Base-by-base conservation (phyloP, 1,140 invertebrate species). In the Lucilia sericata region DNA sequence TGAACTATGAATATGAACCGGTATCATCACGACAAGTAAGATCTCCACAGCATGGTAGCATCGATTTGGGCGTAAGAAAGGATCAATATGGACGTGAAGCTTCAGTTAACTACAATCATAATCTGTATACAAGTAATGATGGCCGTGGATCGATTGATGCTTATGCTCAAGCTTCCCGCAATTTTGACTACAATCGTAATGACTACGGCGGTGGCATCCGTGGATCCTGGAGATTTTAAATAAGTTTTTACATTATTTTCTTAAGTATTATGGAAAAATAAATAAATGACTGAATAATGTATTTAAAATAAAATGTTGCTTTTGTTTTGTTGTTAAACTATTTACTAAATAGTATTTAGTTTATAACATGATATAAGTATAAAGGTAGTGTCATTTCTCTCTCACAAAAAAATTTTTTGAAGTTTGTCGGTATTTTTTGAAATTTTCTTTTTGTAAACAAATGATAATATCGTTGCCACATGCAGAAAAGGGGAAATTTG, bases 161-260 rank as follows among this genome's bases (percentile, higher is more conserved):
- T 84, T 89, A 89, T 74, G 88, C 88, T n/a, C 88, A 89, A 84
- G 88, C 86, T 36, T 85, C 83, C 25, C 76, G 87, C 0, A 88
- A 89, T 34, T 86, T 89, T 12, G 87, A 89, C 74, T 17, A 74
- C 5, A 89, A 89, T 78, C 88, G 86, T 21, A 89, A 89, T 60
- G 21, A 87, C 84, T 86, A 83, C 34, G 86, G 85, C n/a, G 80
- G 80, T 82, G 80, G 80, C 21, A 60, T 82, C 14, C 86, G 84
- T 2, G 88, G 84, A 30, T 42, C n/a, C 7, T 88, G 86, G 84
- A 80, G 78, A 17, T 89, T 89, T 78, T 89, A 86, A 86, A 51
- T 74, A 30, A 30, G 25, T 30, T 30, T 30, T 34, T 21, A 2
- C 8, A 21, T 14, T 17, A 17, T 5, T 25, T 12, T 70, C 21